These are phyloP conservation scores for Fulica atra DNA, from an alignment of 2,113 vertebrate species.

Conservation along the genomic window DNA sequence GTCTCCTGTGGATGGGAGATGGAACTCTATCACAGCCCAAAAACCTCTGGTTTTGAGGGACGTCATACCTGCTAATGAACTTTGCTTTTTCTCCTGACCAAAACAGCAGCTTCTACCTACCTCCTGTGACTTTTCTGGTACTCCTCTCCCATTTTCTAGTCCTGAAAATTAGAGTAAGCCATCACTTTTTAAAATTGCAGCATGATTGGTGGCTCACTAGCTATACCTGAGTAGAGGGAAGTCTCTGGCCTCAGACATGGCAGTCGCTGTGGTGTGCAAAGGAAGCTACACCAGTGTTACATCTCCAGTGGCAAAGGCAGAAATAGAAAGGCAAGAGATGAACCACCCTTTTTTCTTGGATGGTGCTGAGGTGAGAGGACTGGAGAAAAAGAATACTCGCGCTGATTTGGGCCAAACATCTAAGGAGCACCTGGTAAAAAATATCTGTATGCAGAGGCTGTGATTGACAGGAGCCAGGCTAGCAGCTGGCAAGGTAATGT, in stretches of 20 bases:
- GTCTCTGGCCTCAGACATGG: background rate
- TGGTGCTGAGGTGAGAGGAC: background rate
- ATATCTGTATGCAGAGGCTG: background rate
- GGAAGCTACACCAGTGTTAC: background rate
- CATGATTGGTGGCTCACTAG: background rate
- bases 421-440: background rate
- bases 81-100: background rate
- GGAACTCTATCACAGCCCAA: background rate
- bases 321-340: background rate
- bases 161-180: background rate
- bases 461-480: background rate
- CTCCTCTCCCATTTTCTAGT: background rate
- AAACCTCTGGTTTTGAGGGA: background rate
- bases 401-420: background rate
- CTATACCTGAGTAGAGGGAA: background rate
- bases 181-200: background rate
- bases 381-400: background rate
- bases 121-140: background rate
- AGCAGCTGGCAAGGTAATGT: background rate
- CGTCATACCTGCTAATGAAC: background rate
- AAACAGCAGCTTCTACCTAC: background rate
- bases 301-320: background rate
- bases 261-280: background rate
- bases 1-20: background rate
- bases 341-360: background rate